Base-by-base conservation (phyloP, 2,888 invertebrate genomes). In the Adineta ricciae region DNA sequence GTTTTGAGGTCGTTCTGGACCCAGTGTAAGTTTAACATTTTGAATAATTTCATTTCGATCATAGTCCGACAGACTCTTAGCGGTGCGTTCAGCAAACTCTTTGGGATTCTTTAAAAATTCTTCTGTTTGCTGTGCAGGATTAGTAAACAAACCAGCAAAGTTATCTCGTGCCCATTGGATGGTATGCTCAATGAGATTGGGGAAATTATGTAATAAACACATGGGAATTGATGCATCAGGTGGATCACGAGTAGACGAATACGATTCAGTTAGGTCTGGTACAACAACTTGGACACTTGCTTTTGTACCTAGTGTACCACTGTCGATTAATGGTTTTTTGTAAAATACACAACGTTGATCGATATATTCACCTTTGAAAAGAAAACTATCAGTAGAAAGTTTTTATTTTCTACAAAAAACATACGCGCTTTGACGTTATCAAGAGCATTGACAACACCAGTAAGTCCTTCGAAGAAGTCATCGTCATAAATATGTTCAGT, bases 201-300 rank as follows among this genome's bases (percentile, higher is more conserved):
- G 99, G 92, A 99, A 99, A 92, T 99, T 98, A 91, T 97, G 97
- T 87, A 98, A 92, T 0, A 98, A 98, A 91, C 98, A 98, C 89
- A 97, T 96, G 0, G 98, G 97, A 90, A 97, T 97, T 86, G 95
- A 95, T 92, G 97, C 97, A 92, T 99, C 98, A 0, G 98, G 98
- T 0, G 99, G 98, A 91, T 99, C 98, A 83, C 97, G 97, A 0
- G 97, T 97, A 0, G 92, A 91, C 89, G 96, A 95, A 92, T 99
- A 99, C 0, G 97, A 96, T 91, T 99, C 98, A 0, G 98, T 98
- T 85, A 97, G 91, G 91, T 94, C 94, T 8, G 99, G 99, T 84
- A 98, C 95, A 85, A 99, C 97, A 21, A 99, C 95, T 89, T 91
- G 91, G 14, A 95, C 95, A 90, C 97, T 97, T 50, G 96, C 97